phyloP scores from a whole-genome alignment of 2,888 invertebrate genomes.

The Stenchaetothrips biformis region DNA sequence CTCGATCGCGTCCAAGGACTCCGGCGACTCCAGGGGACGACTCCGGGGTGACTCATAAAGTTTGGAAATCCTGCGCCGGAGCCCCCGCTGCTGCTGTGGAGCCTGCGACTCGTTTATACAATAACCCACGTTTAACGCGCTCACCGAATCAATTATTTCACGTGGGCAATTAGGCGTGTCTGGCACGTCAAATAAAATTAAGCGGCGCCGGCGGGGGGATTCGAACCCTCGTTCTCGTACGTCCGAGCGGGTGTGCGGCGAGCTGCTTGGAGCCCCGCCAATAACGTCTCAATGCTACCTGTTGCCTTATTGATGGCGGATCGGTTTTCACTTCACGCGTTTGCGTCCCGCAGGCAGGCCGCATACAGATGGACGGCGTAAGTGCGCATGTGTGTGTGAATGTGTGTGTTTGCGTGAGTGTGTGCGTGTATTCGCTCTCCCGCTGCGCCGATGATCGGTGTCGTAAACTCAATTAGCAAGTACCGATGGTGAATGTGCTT shows the following conservation, averaged over 20 bases:
- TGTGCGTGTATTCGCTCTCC: neutral
- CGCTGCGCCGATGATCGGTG: neutral
- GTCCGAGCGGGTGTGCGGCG: neutral
- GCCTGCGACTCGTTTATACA: too few relatives aligned
- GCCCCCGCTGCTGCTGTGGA: too few relatives aligned
- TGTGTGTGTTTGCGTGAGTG: neutral
- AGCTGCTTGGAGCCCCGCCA: neutral
- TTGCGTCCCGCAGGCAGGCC: too few relatives aligned
- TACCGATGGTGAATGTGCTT: neutral
- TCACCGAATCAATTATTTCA: too few relatives aligned
- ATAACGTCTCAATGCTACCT: conserved; percentile 3
- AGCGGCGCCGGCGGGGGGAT: neutral
- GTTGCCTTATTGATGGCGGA: neutral
- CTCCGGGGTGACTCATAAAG: too few relatives aligned
- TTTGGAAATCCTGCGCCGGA: too few relatives aligned
- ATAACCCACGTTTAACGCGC: too few relatives aligned
- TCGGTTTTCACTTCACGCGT: conserved; percentile 5
- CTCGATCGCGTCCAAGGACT: neutral
- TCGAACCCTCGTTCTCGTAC: neutral
- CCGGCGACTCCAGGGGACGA: too few relatives aligned
- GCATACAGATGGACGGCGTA: too few relatives aligned
- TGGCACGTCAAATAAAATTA: too few relatives aligned
- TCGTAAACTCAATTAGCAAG: conserved; percentile 25
- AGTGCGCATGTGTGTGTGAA: neutral
- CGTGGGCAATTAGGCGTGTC: too few relatives aligned